Evolutionary conservation across 2,113 vertebrate genomes (phyloP).

Genomic region (Pungitius pungitius): DNA sequence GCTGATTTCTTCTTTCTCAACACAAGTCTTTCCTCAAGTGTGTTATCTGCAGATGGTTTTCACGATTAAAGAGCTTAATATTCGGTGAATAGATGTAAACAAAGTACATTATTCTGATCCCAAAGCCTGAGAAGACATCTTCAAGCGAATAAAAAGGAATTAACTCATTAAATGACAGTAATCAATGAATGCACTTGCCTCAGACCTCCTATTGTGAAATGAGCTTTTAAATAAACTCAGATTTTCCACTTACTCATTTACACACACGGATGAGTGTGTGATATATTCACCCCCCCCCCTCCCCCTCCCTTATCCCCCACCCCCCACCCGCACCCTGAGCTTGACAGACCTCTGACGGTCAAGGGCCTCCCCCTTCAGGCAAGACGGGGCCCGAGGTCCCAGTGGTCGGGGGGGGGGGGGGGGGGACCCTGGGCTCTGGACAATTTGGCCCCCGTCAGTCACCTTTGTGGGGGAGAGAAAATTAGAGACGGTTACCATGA

Average conservation of each 20-base stretch:
- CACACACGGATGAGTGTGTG: not conserved
- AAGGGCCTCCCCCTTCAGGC: slow-evolving; percentile 4
- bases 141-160: not conserved
- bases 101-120: not conserved
- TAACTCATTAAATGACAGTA: not conserved
- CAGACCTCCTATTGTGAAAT: not conserved
- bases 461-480: slow-evolving; percentile 29
- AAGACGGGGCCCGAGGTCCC: slow-evolving; percentile 12
- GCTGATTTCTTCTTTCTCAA: not conserved
- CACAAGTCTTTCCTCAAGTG: not conserved
- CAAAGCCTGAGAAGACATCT: not conserved
- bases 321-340: no score
- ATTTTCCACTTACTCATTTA: not conserved
- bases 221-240: not conserved
- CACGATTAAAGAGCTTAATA: not conserved
- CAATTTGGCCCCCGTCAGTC: not conserved
- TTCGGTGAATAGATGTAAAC: not conserved
- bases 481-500: slow-evolving; percentile 20
- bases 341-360: slow-evolving; percentile 1
- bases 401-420: slow-evolving; percentile 1
- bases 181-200: not conserved
- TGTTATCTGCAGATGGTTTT: not conserved
- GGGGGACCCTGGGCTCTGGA: not conserved
- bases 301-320: not conserved
- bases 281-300: slow-evolving; percentile 8